phyloP scores from a whole-genome alignment of 2,888 invertebrate species.

The Rhagonycha fulva region DNA sequence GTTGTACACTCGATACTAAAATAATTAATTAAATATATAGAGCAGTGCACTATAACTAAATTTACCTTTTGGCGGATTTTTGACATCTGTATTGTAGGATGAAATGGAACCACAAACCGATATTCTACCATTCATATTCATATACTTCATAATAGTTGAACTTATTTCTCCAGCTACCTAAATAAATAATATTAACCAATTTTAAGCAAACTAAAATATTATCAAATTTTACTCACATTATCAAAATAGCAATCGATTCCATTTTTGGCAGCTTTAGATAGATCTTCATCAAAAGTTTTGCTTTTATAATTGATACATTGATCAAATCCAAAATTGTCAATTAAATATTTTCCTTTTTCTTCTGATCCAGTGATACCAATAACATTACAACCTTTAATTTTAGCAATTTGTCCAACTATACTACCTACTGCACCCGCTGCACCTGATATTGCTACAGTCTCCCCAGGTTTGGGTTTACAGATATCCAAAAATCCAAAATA shows the following conservation, averaged over 20 bases:
- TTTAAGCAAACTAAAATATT: neutral
- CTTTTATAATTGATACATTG: conserved; percentile 75
- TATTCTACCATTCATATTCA: conserved; percentile 66
- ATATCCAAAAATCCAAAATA: conserved; percentile 75
- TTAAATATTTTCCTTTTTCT: conserved; percentile 70
- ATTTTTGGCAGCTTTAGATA: conserved; percentile 64
- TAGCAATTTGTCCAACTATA: conserved; percentile 78
- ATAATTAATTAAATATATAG: neutral
- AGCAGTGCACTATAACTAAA: neutral
- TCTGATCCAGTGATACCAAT: conserved; percentile 74
- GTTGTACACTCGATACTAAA: conserved; percentile 58
- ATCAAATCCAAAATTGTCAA: conserved; percentile 68
- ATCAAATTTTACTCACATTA: conserved; percentile 60
- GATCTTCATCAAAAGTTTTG: conserved; percentile 57
- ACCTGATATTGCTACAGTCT: conserved; percentile 73
- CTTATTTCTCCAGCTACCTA: conserved; percentile 70
- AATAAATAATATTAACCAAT: neutral
- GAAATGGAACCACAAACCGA: conserved; percentile 71
- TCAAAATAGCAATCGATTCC: conserved; percentile 79
- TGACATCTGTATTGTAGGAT: conserved; percentile 61
- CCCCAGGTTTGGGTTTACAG: conserved; percentile 71
- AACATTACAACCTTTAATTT: conserved; percentile 70
- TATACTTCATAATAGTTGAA: conserved; percentile 61
- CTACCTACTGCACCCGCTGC: conserved; percentile 82
- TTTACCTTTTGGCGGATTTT: conserved; percentile 56